Conservation (phyloP, 2,113 vertebrate genomes). For the Hyla sarda region DNA sequence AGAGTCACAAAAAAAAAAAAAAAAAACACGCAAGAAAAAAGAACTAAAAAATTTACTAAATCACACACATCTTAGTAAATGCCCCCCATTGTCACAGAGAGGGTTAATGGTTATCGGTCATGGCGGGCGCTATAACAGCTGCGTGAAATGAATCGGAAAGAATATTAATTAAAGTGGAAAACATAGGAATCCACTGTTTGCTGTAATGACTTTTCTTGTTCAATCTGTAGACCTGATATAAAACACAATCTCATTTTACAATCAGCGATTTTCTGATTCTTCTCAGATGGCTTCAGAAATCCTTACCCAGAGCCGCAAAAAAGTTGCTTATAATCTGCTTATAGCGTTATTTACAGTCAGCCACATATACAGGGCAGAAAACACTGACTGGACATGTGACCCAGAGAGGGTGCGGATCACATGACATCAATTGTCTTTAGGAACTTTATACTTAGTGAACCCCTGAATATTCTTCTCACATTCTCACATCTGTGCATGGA, state of each 20-base stretch:
- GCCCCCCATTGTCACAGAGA: background rate
- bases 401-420: too few species aligned
- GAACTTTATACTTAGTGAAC: background rate
- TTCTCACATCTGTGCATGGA: too few species aligned
- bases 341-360: background rate
- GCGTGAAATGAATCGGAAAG: constrained; percentile 24
- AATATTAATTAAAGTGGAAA: constrained; percentile 37
- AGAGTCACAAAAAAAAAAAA: too few species aligned
- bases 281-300: background rate
- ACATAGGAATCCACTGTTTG: constrained; percentile 28
- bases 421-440: background rate
- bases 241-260: constrained; percentile 43
- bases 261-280: constrained; percentile 14
- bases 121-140: constrained; percentile 12
- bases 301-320: background rate
- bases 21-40: too few species aligned
- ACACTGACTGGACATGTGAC: too few species aligned
- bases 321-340: background rate
- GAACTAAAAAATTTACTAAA: too few species aligned
- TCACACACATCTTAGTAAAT: too few species aligned
- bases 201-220: constrained; percentile 30
- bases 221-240: constrained; percentile 16
- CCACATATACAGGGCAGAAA: too few species aligned
- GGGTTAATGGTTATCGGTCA: background rate
- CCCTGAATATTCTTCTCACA: background rate